phyloP scores from a whole-genome alignment of 2,113 vertebrate genomes.

The Porphyrio hochstetteri region DNA sequence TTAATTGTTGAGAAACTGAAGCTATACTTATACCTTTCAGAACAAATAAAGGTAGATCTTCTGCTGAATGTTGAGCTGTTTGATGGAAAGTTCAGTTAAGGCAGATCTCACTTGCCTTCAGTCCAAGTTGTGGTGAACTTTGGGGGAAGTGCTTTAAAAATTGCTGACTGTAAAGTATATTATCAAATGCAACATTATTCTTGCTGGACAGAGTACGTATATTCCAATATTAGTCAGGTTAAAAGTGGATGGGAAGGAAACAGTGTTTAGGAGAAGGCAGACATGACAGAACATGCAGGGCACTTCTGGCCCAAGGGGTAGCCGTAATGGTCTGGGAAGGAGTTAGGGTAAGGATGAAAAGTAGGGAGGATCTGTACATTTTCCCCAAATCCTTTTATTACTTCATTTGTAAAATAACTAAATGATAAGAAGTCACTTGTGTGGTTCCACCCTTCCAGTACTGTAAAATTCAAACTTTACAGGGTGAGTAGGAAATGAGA shows the following conservation, averaged over 20 bases:
- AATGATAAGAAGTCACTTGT: neutral
- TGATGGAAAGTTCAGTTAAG: neutral
- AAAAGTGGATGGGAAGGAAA: neutral
- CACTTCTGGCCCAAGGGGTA: neutral
- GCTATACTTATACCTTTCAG: neutral
- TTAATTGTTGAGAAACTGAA: neutral
- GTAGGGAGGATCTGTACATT: neutral
- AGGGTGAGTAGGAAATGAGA: neutral
- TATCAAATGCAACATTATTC: neutral
- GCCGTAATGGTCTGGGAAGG: neutral
- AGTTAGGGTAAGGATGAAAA: neutral
- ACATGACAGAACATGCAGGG: neutral
- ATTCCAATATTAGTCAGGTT: neutral
- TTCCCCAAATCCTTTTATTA: neutral
- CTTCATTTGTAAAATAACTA: neutral
- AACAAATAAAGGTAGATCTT: neutral
- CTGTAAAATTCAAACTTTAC: neutral
- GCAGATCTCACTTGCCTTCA: neutral
- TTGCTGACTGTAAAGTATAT: neutral
- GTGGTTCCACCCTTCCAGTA: neutral
- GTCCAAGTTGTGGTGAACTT: neutral
- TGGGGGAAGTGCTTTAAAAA: neutral
- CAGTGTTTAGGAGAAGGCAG: rapidly evolving
- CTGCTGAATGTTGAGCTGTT: neutral
- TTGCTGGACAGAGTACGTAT: neutral